Evolutionary conservation across 2,113 vertebrate species (phyloP), one percentile per base, ranked within the genome.

Genomic region (Neodon shergylaensis): DNA sequence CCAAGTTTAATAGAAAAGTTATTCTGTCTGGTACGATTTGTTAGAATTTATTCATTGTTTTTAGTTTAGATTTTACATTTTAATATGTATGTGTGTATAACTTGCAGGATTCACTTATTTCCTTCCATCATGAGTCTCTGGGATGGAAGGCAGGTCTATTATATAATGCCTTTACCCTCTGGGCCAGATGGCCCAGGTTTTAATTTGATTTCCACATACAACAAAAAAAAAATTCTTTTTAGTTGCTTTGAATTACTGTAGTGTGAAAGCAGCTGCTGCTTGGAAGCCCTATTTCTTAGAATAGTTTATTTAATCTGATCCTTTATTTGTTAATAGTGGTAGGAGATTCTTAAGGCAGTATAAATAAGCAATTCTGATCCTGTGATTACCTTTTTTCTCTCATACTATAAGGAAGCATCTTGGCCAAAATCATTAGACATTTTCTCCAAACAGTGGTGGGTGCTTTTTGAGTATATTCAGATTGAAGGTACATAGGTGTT

Each of bases 281-380:
- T 58, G 54, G 9, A 14, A 58, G 54, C 92, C 88, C 52, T 47
- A 52, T 52, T 94, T 91, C 26, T 76, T 68, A 26, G 11, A 76
- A 7, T 90, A 77, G 44, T 70, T 74, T 90, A 61, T 89, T 92
- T 95, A 93, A 86, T 94, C 47, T 61, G 73, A 11, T 78, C 4
- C 47, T 87, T 93, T 70, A 79, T 87, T 82, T 61, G 84, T 90
- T 93, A 96, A 16, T 90, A 70, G 87, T 74, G 10, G 19, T 83
- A 5, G 26, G 17, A 74, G 26, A 70, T 95, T 93, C 5, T 84
- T 21, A 88, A 94, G n/a, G 14, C 44, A 81, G 13, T 77, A 21
- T 68, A 58, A 90, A 26, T 63, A 65, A 28, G 6, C 17, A 21
- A 7, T 88, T 61, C 21, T 63, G 24, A 24, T 92, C 47, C 0